A percentile compares a stretch with the other conserved stretches of the same genome.
These are phyloP conservation scores for Paracanthobrama guichenoti DNA, from an alignment of 2,113 vertebrate species.

Conservation along the genomic window DNA sequence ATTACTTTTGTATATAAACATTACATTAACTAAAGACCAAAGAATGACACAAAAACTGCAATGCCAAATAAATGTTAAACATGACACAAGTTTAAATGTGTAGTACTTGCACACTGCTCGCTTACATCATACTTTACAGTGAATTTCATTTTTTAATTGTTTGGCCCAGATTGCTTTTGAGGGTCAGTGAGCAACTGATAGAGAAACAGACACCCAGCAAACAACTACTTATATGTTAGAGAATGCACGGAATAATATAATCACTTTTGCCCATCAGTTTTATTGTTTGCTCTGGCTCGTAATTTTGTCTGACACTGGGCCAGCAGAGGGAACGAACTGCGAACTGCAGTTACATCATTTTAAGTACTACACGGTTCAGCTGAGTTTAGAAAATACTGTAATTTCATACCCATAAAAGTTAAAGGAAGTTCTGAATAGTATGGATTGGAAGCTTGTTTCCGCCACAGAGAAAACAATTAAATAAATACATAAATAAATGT, in stretches of 20 bases:
- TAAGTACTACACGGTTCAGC: constrained; percentile 37
- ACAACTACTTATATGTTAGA: constrained; percentile 11
- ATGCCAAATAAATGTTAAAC: not conserved
- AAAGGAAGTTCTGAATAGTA: not conserved
- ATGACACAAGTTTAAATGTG: not conserved
- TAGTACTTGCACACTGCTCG: not conserved
- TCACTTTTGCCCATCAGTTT: constrained; percentile 31
- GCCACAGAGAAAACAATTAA: too few relatives aligned
- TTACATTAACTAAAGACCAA: not conserved
- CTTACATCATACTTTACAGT: not conserved
- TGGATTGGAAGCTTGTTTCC: too few relatives aligned
- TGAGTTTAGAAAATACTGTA: not conserved
- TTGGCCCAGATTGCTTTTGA: constrained; percentile 40
- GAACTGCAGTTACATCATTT: not conserved
- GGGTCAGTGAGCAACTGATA: constrained; percentile 1
- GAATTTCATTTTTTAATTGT: not conserved
- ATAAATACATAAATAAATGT: too few relatives aligned
- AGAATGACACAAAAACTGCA: not conserved
- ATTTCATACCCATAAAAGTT: not conserved
- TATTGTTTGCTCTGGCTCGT: constrained; percentile 45
- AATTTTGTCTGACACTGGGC: not conserved
- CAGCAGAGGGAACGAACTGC: constrained; percentile 25
- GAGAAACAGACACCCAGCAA: constrained; percentile 8
- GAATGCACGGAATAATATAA: constrained; percentile 50
- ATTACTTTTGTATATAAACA: not conserved